Evolutionary conservation across 2,888 invertebrate genomes (phyloP).

Genomic region (Liodrosophila aerea): DNA sequence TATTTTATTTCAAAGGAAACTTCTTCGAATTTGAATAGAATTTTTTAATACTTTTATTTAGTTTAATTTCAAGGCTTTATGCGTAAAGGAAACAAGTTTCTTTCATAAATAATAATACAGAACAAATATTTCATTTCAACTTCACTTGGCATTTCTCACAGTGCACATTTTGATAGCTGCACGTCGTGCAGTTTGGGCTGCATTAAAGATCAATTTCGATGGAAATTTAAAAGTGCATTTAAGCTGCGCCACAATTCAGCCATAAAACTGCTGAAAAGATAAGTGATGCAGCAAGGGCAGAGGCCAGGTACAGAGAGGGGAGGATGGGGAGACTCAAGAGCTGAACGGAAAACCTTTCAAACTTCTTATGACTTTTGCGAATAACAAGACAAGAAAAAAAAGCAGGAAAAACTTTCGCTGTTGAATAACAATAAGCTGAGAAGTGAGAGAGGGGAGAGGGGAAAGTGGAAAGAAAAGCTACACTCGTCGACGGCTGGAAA

Average conservation of each 20-base stretch:
- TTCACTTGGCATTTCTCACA: constrained; percentile 1
- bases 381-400: neutral
- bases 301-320: constrained; percentile 3
- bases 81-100: too few species aligned
- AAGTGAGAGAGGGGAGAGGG: constrained; percentile 36
- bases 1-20: too few species aligned
- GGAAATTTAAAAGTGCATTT: constrained; percentile 70
- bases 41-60: too few species aligned
- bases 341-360: constrained; percentile 58
- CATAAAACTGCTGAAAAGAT: constrained; percentile 42
- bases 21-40: too few species aligned
- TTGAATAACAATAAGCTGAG: constrained; percentile 72
- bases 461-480: constrained; percentile 28
- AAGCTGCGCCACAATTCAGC: constrained; percentile 39
- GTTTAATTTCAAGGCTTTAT: too few species aligned
- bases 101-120: too few species aligned
- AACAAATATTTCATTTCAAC: too few species aligned
- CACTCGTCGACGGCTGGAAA: constrained; percentile 16
- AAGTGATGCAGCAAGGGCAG: neutral
- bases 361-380: constrained; percentile 66
- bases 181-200: constrained; percentile 48
- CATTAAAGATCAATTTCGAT: constrained; percentile 70
- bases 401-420: constrained; percentile 37
- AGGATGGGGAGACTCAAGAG: constrained; percentile 21
- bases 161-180: constrained; percentile 60